Percentiles rank a stretch among this genome's conserved stretches.
phyloP scores from a whole-genome alignment of 2,113 vertebrate genomes.

The Vulpes ferrilata region DNA sequence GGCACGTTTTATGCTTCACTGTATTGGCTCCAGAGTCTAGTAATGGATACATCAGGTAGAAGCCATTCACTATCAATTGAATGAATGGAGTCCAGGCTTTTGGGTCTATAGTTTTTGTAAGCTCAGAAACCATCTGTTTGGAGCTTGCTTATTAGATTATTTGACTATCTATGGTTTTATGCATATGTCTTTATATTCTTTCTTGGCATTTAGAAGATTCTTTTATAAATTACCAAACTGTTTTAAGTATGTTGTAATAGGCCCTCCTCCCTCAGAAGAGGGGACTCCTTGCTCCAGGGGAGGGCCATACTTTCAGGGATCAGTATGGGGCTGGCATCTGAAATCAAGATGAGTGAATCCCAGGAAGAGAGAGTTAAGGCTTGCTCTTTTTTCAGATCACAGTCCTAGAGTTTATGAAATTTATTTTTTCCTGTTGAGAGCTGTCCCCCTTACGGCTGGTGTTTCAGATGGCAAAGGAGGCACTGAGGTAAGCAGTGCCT shows the following conservation, averaged over 20 bases:
- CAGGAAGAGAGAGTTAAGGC: neutral
- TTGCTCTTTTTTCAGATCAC: neutral
- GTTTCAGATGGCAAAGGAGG: neutral
- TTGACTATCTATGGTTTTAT: neutral
- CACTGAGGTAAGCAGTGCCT: neutral
- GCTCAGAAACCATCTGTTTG: neutral
- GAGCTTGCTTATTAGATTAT: constrained; percentile 4
- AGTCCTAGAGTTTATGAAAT: neutral
- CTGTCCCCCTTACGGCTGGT: neutral
- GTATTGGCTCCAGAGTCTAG: neutral
- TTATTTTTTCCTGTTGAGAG: neutral
- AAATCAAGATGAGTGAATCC: neutral
- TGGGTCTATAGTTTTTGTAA: neutral
- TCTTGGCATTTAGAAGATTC: constrained; percentile 21
- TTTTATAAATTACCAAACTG: neutral
- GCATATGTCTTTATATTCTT: neutral
- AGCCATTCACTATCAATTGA: neutral
- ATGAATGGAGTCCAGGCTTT: neutral
- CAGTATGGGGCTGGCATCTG: too few species aligned
- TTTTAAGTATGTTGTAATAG: neutral
- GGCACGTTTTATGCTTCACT: neutral
- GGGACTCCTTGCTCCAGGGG: neutral
- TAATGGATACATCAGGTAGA: neutral
- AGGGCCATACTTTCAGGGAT: neutral
- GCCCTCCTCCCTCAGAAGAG: neutral